Conservation (phyloP, 2,113 vertebrate genomes). For the Pundamilia nyererei region DNA sequence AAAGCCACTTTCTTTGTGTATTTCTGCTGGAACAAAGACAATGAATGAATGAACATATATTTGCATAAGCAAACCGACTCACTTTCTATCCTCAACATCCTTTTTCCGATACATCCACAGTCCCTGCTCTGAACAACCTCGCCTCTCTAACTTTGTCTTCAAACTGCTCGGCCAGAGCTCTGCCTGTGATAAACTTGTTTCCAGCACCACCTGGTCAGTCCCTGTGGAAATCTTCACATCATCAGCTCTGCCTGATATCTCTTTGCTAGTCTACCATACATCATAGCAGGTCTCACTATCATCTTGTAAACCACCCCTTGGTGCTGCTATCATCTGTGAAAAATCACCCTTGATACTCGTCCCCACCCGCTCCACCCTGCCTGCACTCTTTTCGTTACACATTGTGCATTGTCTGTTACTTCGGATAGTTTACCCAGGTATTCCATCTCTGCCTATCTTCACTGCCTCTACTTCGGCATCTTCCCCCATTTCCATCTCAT, state of each 20-base stretch:
- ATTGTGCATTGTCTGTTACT: not conserved
- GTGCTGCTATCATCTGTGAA: not conserved
- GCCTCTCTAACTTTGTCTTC: not conserved
- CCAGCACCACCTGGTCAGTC: not conserved
- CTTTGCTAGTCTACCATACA: not conserved
- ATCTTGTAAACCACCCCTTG: not conserved
- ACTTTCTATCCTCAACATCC: not conserved
- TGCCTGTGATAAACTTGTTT: not conserved
- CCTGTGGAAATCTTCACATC: not conserved
- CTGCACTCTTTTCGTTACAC: not conserved
- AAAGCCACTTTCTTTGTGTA: not conserved
- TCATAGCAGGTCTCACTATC: not conserved
- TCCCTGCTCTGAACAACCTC: not conserved
- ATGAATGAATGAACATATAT: not conserved
- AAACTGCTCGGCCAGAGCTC: not conserved
- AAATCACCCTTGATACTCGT: not conserved
- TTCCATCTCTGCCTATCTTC: not conserved
- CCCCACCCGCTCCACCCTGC: not conserved
- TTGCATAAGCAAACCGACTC: not conserved
- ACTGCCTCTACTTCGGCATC: not conserved
- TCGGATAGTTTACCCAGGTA: not conserved
- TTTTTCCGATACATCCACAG: not conserved
- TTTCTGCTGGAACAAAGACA: not conserved
- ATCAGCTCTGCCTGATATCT: not conserved
- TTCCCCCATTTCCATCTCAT: not conserved